Conservation (phyloP, 1,140 invertebrate genomes). For the Trichogramma pretiosum region DNA sequence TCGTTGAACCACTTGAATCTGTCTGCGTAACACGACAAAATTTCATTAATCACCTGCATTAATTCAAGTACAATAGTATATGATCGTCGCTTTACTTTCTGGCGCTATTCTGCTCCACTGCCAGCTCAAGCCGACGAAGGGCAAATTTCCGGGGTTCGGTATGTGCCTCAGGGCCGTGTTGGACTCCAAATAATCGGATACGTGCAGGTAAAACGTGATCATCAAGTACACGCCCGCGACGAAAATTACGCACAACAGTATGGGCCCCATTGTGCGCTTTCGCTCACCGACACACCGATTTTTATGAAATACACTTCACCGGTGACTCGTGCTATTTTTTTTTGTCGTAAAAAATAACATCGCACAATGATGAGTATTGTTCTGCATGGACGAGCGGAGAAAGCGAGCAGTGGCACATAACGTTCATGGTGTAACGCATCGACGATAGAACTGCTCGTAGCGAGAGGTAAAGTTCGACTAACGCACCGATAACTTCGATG, state of each 20-base stretch:
- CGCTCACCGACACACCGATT: too few species aligned
- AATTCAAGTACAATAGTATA: not conserved
- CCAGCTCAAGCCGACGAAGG: conserved; percentile 19
- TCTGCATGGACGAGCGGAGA: too few species aligned
- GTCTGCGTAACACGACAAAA: conserved; percentile 40
- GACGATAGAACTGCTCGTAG: too few species aligned
- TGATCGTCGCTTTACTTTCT: conserved; percentile 19
- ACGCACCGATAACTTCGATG: too few species aligned
- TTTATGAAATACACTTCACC: too few species aligned
- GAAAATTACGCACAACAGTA: not conserved
- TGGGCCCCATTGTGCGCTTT: not conserved
- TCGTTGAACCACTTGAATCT: conserved; percentile 20
- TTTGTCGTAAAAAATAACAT: too few species aligned
- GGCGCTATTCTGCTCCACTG: conserved; percentile 4
- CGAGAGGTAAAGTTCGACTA: too few species aligned
- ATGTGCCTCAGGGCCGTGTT: conserved; percentile 3
- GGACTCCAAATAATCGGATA: conserved; percentile 3
- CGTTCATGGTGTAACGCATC: too few species aligned
- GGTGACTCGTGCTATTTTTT: too few species aligned
- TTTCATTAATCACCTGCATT: not conserved
- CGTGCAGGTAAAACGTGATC: not conserved
- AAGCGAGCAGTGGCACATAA: too few species aligned
- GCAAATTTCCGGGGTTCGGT: conserved; percentile 13
- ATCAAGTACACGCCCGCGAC: too few species aligned
- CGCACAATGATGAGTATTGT: too few species aligned